A percentile compares a stretch with the other conserved stretches of the same genome.
Conservation (phyloP, 2,797 vertebrate species). For the Anas bahamensis region DNA sequence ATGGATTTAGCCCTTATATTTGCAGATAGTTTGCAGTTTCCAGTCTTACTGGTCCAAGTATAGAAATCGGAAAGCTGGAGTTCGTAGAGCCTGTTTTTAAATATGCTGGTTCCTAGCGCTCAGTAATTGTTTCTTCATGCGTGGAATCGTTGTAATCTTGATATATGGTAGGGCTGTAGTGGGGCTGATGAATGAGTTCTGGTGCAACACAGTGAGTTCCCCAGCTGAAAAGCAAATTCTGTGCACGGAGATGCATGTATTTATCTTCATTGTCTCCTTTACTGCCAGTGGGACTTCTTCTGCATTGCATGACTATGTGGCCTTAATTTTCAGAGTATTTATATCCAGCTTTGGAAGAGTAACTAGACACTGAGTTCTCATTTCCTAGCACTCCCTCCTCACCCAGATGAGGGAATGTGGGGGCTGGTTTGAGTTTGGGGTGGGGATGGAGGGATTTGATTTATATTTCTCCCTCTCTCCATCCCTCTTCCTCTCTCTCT, state of each 20-base stretch:
- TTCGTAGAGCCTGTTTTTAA: neutral
- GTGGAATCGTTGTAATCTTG: neutral
- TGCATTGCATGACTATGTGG: neutral
- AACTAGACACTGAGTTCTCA: neutral
- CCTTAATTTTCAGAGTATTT: neutral
- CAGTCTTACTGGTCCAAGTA: neutral
- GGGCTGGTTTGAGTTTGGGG: neutral
- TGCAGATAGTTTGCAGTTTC: neutral
- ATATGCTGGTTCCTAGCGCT: neutral
- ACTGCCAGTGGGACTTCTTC: neutral
- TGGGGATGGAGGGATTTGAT: neutral
- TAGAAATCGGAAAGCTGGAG: neutral
- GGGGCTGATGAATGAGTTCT: neutral
- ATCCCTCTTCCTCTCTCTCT: neutral
- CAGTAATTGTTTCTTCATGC: neutral
- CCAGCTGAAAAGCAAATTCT: neutral
- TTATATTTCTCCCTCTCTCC: neutral
- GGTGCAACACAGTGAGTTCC: neutral
- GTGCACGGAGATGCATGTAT: fast-evolving
- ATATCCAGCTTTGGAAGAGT: neutral
- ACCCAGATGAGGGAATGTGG: neutral
- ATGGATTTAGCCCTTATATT: neutral
- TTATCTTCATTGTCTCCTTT: neutral
- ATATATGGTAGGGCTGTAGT: neutral
- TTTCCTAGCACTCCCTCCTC: neutral